Base-by-base conservation (phyloP, 2,113 vertebrate species). In the Lampris incognitus region DNA sequence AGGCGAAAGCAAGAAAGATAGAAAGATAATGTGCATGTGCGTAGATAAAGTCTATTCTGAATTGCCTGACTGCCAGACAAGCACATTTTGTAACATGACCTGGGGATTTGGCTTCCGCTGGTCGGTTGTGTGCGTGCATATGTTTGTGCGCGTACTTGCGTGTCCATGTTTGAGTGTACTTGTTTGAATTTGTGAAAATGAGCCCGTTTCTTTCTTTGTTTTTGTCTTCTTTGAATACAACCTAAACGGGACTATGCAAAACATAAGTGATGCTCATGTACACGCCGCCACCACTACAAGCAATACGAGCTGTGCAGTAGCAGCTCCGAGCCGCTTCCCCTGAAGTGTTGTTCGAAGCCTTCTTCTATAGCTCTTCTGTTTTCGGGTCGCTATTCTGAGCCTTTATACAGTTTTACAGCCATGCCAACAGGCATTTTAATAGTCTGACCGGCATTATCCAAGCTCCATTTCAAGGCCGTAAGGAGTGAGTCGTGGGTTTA, bases 1-100 rank as follows among this genome's bases (percentile, higher is more conserved):
- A 61, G 56, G 56, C 10, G 40, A 69, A 61, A 66, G 9, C 69
- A 62, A 58, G 84, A 62, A 80, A 73, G 75, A 83, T 46, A 69
- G 50, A 37, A 60, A 64, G 70, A 55, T 55, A 10, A 6, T 49
- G 13, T 5, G 36, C 58, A 48, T 57, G 5, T 48, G 0, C 81
- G 49, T 78, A 76, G 76, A 71, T 89, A 83, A 51, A 75, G 74
- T 78, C 38, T 82, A 72, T 81, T 89, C 83, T 82, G 81, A 72
- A 87, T 88, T 58, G 42, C 83, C 74, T 90, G 85, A 86, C 87
- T 84, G 78, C 70, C 68, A 70, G 79, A 87, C 54, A 64, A 13
- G 9, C 59, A 72, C 59, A 57, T 87, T 93, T 91, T 88, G 88
- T 92, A 90, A 93, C 92, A 85, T 93, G 84, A 66, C 64, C 73